A percentile compares a stretch with the other conserved stretches of the same genome.
Evolutionary conservation across 92 coral and sea anemone species (phyloP).

Genomic region (Porites divaricata): DNA sequence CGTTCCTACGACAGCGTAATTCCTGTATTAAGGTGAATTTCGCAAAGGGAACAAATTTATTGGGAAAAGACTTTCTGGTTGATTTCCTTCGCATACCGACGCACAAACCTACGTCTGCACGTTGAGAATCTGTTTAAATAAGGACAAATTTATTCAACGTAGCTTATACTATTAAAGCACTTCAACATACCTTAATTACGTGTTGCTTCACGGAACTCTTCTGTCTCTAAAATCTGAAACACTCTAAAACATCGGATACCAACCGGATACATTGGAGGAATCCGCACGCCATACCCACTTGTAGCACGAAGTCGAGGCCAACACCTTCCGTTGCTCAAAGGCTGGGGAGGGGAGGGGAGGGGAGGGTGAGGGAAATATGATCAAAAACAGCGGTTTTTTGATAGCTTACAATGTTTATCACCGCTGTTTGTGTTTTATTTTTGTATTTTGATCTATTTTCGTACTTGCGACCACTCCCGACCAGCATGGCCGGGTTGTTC

Average conservation of each 20-base stretch:
- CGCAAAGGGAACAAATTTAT: background rate
- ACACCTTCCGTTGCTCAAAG: background rate
- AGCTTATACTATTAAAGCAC: background rate
- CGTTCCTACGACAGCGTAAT: too few species aligned
- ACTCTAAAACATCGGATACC: constrained; percentile 18
- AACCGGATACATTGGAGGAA: constrained; percentile 24
- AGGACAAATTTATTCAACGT: background rate
- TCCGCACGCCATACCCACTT: background rate
- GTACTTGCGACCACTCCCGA: too few species aligned
- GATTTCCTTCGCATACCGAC: constrained; percentile 26
- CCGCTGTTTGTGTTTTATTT: too few species aligned
- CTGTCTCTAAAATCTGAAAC: background rate
- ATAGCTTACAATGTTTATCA: too few species aligned
- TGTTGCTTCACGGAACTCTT: background rate
- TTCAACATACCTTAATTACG: constrained; percentile 25
- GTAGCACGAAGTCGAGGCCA: constrained; percentile 30
- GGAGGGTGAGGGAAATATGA: background rate
- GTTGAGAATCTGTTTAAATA: background rate
- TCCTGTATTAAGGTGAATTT: background rate
- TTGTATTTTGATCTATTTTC: too few species aligned
- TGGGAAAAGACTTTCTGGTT: constrained; percentile 4
- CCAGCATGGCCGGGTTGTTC: too few species aligned
- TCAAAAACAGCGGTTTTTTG: too few species aligned
- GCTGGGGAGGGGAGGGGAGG: background rate
- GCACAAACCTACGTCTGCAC: background rate